These are phyloP conservation scores for Busseola fusca DNA, from an alignment of 2,888 invertebrate species.

Conservation along the genomic window DNA sequence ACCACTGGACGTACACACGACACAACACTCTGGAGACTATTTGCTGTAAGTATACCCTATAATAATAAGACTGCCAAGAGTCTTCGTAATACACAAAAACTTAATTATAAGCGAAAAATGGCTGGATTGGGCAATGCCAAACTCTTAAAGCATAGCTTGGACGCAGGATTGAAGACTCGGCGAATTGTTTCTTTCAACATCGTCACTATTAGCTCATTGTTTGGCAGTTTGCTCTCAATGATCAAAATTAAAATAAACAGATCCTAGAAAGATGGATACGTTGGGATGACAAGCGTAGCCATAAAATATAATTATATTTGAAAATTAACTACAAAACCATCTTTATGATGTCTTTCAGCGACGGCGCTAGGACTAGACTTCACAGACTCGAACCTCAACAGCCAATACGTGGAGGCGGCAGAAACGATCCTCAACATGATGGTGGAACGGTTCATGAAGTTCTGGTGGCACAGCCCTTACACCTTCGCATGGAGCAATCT, in stretches of 20 bases:
- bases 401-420: slow-evolving; percentile 75
- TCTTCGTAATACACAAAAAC: background rate
- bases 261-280: background rate
- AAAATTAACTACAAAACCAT: background rate
- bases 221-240: background rate
- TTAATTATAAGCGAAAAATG: background rate
- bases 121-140: background rate
- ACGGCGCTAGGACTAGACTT: slow-evolving; percentile 80
- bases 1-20: slow-evolving; percentile 77
- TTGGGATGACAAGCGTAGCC: background rate
- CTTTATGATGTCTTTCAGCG: slow-evolving; percentile 64
- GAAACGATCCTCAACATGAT: slow-evolving; percentile 75
- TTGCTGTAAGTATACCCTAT: slow-evolving; percentile 73
- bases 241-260: background rate
- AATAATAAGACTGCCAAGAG: background rate
- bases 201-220: too few relatives aligned
- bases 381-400: slow-evolving; percentile 73
- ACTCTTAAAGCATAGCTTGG: background rate
- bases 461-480: slow-evolving; percentile 74
- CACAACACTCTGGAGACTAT: slow-evolving; percentile 80
- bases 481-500: slow-evolving; percentile 73
- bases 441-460: slow-evolving; percentile 77
- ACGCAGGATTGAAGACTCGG: background rate
- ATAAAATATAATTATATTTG: background rate
- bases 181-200: too few relatives aligned